Percentiles rank a stretch among this genome's conserved stretches.
Conservation (phyloP, 1,140 invertebrate species). For the Drosophila sturtevanti region DNA sequence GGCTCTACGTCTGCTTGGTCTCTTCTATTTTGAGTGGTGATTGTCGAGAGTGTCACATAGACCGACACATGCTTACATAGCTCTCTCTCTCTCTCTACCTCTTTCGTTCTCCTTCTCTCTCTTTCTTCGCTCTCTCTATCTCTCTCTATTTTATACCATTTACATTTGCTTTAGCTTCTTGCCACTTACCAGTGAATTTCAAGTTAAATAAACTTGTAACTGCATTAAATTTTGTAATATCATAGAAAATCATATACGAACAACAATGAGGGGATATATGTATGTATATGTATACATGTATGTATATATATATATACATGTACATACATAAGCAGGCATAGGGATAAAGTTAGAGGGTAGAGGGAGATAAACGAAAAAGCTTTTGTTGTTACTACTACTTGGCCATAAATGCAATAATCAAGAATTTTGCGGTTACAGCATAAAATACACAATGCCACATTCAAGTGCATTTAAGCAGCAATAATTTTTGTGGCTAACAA, state of each 20-base stretch:
- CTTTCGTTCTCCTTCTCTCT: constrained; percentile 17
- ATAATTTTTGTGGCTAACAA: constrained; percentile 79
- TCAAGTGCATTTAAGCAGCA: constrained; percentile 79
- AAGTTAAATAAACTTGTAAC: constrained; percentile 63
- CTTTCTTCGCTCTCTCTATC: constrained; percentile 23
- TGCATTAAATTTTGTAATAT: constrained; percentile 70
- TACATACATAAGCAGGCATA: neutral
- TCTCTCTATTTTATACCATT: neutral
- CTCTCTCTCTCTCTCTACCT: constrained; percentile 29
- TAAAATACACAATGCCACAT: constrained; percentile 54
- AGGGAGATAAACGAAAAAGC: constrained; percentile 2
- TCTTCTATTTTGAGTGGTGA: constrained; percentile 71
- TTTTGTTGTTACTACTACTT: constrained; percentile 11
- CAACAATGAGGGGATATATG: neutral
- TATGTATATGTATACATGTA: neutral
- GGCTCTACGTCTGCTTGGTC: constrained; percentile 21
- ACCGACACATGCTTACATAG: constrained; percentile 75
- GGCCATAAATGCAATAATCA: constrained; percentile 68
- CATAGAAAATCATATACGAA: constrained; percentile 25
- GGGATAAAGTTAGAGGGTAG: neutral
- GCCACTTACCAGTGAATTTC: constrained; percentile 27
- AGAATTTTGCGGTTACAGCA: constrained; percentile 66
- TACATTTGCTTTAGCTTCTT: constrained; percentile 28
- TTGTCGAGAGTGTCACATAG: constrained; percentile 72
- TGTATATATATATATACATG: neutral